Conservation (phyloP, 2,888 invertebrate genomes). For the Scaptomyza polygonia region DNA sequence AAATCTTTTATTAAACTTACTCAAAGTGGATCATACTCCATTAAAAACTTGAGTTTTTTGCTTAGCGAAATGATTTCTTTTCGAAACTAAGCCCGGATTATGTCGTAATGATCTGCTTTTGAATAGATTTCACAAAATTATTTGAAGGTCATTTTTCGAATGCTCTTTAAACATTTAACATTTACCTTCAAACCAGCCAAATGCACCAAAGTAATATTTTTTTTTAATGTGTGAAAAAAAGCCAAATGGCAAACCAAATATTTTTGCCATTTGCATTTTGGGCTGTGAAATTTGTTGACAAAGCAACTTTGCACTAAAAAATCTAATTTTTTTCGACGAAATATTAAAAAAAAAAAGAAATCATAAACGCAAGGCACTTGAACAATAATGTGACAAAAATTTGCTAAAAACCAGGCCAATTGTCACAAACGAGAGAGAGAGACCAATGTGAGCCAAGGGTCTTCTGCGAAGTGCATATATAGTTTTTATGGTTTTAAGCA, state of each 20-base stretch:
- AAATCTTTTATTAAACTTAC: not conserved
- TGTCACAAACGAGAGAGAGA: conserved; percentile 6
- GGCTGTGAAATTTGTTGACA: conserved; percentile 32
- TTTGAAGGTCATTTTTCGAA: conserved; percentile 24
- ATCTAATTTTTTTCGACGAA: conserved; percentile 78
- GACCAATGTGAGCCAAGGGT: conserved; percentile 39
- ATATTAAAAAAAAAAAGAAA: conserved; percentile 48
- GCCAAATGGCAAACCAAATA: not conserved
- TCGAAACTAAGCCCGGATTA: no score
- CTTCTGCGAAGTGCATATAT: conserved; percentile 62
- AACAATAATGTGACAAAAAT: conserved; percentile 47
- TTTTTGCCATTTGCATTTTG: conserved; percentile 32
- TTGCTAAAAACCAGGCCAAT: conserved; percentile 74
- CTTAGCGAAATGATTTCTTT: no score
- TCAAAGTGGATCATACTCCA: not conserved
- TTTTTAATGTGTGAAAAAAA: conserved; percentile 50
- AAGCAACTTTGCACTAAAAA: conserved; percentile 69
- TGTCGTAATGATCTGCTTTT: no score
- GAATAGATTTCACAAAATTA: conserved; percentile 13
- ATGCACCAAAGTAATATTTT: conserved; percentile 16
- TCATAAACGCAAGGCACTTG: conserved; percentile 36
- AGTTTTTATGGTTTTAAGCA: conserved; percentile 62
- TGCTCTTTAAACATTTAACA: conserved; percentile 7
- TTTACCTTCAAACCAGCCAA: conserved; percentile 8
- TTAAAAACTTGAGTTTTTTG: not conserved